Evolutionary conservation across 2,888 invertebrate species (phyloP).

Genomic region (Dynastes hyllus): DNA sequence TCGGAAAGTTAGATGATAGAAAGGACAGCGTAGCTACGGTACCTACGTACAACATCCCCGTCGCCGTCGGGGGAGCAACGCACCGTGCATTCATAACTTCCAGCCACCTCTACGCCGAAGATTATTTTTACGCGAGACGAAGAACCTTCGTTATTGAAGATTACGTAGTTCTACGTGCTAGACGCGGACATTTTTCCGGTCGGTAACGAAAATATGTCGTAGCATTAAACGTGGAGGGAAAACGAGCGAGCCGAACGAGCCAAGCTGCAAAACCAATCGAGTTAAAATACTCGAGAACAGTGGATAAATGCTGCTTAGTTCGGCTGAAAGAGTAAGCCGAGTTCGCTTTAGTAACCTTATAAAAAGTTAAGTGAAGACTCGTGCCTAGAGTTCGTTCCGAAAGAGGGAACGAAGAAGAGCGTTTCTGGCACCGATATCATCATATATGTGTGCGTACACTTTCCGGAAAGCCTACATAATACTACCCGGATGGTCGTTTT

Average conservation of each 20-base stretch:
- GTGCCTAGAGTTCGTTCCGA: constrained; percentile 53
- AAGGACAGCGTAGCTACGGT: background rate
- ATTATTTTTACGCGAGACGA: constrained; percentile 18
- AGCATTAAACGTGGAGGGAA: constrained; percentile 20
- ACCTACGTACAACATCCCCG: background rate
- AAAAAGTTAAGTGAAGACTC: constrained; percentile 57
- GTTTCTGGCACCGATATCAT: constrained; percentile 26
- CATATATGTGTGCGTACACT: constrained; percentile 32
- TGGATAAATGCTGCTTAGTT: constrained; percentile 57
- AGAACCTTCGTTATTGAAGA: constrained; percentile 30
- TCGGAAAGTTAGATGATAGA: background rate
- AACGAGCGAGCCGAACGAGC: background rate
- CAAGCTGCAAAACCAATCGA: constrained; percentile 46
- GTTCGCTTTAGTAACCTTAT: constrained; percentile 55
- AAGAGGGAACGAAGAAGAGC: constrained; percentile 4
- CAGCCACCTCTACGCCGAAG: constrained; percentile 1
- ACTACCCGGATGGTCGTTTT: background rate
- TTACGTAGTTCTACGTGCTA: constrained; percentile 31
- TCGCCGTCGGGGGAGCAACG: background rate
- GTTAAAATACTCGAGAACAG: constrained; percentile 54
- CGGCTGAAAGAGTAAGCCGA: constrained; percentile 53
- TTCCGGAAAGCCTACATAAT: constrained; percentile 11
- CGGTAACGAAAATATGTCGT: constrained; percentile 31
- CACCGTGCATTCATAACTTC: constrained; percentile 19
- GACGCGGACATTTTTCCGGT: constrained; percentile 16